Evolutionary conservation across 2,888 invertebrate genomes (phyloP).

Genomic region (Trachelus stipa): DNA sequence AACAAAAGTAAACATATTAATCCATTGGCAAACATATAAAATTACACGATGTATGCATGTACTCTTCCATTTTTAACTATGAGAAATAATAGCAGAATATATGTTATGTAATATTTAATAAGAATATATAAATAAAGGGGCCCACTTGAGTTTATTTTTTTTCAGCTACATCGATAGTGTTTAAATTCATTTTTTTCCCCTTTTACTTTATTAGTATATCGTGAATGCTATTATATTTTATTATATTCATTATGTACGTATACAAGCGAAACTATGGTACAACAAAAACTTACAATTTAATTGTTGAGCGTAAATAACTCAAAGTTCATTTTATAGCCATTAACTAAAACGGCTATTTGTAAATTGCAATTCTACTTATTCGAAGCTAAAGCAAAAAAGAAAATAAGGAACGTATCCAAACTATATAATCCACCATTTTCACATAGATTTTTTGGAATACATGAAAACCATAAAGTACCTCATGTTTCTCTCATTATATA

Average conservation of each 20-base stretch:
- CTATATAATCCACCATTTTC: slow-evolving; percentile 28
- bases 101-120: slow-evolving; percentile 61
- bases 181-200: slow-evolving; percentile 40
- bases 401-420: slow-evolving; percentile 1
- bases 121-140: slow-evolving; percentile 61
- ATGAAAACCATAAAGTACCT: neutral
- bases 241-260: slow-evolving; percentile 35
- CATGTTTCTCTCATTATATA: neutral
- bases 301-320: slow-evolving; percentile 21
- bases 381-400: slow-evolving; percentile 12
- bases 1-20: slow-evolving; percentile 36
- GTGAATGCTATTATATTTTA: slow-evolving; percentile 42
- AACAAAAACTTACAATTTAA: slow-evolving; percentile 19
- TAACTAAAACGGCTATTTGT: slow-evolving; percentile 9
- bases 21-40: slow-evolving; percentile 32
- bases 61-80: slow-evolving; percentile 47
- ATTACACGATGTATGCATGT: slow-evolving; percentile 39
- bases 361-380: slow-evolving; percentile 14
- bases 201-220: slow-evolving; percentile 27
- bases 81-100: slow-evolving; percentile 62
- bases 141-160: slow-evolving; percentile 49
- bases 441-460: neutral
- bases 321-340: slow-evolving; percentile 11
- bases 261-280: slow-evolving; percentile 40
- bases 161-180: slow-evolving; percentile 58